Evolutionary conservation across 2,888 invertebrate genomes (phyloP).

Genomic region (Psylliodes chrysocephalus): DNA sequence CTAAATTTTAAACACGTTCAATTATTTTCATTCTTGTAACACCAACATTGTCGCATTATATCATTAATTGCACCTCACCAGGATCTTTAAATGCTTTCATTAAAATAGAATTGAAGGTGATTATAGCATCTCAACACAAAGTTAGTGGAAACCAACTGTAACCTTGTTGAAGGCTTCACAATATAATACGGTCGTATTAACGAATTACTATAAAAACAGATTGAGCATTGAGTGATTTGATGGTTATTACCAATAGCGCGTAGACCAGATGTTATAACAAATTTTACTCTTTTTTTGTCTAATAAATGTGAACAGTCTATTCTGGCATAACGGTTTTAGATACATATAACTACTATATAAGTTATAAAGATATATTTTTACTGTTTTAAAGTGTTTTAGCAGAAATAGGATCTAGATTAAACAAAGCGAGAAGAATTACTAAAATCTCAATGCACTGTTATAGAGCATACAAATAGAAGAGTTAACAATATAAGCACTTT

Average conservation of each 20-base stretch:
- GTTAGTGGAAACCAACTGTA: slow-evolving; percentile 23
- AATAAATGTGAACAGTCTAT: slow-evolving; percentile 3
- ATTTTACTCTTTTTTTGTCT: slow-evolving; percentile 3
- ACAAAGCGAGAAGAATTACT: too few species aligned
- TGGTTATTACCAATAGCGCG: slow-evolving; percentile 11
- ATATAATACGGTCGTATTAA: slow-evolving; percentile 10
- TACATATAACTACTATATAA: too few species aligned
- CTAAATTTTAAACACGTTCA: background rate
- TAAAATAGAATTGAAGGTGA: slow-evolving; percentile 19
- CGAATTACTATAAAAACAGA: slow-evolving; percentile 26
- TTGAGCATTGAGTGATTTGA: slow-evolving; percentile 23
- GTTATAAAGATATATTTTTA: too few species aligned
- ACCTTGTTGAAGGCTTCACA: slow-evolving; percentile 20
- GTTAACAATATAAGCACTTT: too few species aligned
- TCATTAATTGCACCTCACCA: slow-evolving; percentile 9
- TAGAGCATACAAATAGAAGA: too few species aligned
- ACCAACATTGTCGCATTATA: slow-evolving; percentile 7
- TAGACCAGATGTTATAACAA: slow-evolving; percentile 24
- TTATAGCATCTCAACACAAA: slow-evolving; percentile 6
- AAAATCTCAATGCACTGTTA: too few species aligned
- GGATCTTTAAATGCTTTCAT: slow-evolving; percentile 20
- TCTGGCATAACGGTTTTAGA: background rate
- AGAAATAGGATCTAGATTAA: too few species aligned
- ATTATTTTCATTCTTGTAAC: background rate
- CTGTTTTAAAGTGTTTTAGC: too few species aligned